Evolutionary conservation across 2,797 vertebrate species (phyloP).

Genomic region (Lithobates sylvaticus): DNA sequence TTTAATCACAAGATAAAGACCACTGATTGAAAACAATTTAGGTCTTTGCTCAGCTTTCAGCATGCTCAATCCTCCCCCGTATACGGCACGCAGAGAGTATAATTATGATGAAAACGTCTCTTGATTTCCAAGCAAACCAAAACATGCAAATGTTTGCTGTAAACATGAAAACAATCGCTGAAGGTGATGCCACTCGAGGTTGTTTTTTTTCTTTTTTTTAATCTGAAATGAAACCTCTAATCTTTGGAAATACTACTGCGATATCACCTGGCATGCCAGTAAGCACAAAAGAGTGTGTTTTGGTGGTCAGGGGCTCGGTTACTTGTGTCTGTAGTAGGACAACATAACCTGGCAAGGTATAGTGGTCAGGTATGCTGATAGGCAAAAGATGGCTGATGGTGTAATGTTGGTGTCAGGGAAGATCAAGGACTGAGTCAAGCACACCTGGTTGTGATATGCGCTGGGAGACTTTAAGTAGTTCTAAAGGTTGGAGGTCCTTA

Average conservation of each 20-base stretch:
- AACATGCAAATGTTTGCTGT: conserved; percentile 27
- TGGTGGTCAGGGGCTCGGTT: too few relatives aligned
- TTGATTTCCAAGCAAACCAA: conserved; percentile 24
- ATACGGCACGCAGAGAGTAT: neutral
- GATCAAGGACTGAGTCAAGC: too few relatives aligned
- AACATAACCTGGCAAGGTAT: too few relatives aligned
- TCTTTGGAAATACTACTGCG: neutral
- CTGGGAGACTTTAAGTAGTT: too few relatives aligned
- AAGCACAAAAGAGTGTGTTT: neutral
- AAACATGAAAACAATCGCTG: conserved; percentile 29
- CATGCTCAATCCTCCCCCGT: neutral
- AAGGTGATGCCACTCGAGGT: neutral
- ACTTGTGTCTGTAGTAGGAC: too few relatives aligned
- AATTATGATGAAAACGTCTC: conserved; percentile 37
- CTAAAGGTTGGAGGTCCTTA: too few relatives aligned
- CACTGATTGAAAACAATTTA: conserved; percentile 1
- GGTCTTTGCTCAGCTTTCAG: neutral
- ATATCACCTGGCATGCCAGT: neutral
- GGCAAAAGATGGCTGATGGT: too few relatives aligned
- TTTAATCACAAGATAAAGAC: too few relatives aligned
- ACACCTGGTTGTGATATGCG: too few relatives aligned
- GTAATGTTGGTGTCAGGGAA: too few relatives aligned
- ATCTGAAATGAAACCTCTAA: neutral
- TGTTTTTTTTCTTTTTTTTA: too few relatives aligned
- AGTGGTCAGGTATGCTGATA: too few relatives aligned